Percentiles rank a stretch among this genome's conserved stretches.
Conservation (phyloP, 2,797 vertebrate species). For the Linurgus olivaceus region DNA sequence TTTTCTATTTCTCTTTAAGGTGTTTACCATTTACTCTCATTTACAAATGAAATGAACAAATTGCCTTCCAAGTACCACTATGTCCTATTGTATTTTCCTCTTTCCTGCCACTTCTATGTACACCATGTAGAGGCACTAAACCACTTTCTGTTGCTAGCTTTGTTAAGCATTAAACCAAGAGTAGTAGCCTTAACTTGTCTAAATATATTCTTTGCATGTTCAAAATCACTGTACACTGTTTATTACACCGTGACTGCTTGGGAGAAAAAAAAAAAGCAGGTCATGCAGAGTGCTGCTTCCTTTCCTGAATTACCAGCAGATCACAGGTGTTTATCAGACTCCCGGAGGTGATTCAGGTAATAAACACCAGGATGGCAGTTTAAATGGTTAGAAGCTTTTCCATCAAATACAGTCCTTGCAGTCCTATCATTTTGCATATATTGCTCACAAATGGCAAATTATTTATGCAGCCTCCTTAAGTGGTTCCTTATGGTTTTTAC, state of each 20-base stretch:
- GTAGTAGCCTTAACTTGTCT: slow-evolving; percentile 24
- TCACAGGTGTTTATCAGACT: slow-evolving; percentile 77
- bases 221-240: slow-evolving; percentile 42
- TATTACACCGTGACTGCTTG: slow-evolving; percentile 50
- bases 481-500: slow-evolving; percentile 68
- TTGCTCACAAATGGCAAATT: slow-evolving; percentile 72
- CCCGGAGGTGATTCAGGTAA: slow-evolving; percentile 72
- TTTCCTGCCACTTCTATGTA: slow-evolving; percentile 11
- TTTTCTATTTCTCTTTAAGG: slow-evolving; percentile 32
- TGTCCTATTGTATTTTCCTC: slow-evolving; percentile 34
- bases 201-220: slow-evolving; percentile 47
- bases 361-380: slow-evolving; percentile 67
- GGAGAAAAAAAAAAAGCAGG: slow-evolving; percentile 51
- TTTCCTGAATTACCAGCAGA: slow-evolving; percentile 72
- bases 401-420: slow-evolving; percentile 66
- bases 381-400: slow-evolving; percentile 71
- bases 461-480: slow-evolving; percentile 68
- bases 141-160: slow-evolving; percentile 48
- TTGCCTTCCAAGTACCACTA: not conserved
- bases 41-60: slow-evolving; percentile 43
- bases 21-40: slow-evolving; percentile 35
- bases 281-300: slow-evolving; percentile 57
- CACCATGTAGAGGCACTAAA: slow-evolving; percentile 34
- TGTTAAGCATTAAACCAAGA: slow-evolving; percentile 45
- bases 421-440: slow-evolving; percentile 67